These are phyloP conservation scores for Oreochromis mossambicus DNA, from an alignment of 2,797 vertebrate genomes.

Conservation along the genomic window DNA sequence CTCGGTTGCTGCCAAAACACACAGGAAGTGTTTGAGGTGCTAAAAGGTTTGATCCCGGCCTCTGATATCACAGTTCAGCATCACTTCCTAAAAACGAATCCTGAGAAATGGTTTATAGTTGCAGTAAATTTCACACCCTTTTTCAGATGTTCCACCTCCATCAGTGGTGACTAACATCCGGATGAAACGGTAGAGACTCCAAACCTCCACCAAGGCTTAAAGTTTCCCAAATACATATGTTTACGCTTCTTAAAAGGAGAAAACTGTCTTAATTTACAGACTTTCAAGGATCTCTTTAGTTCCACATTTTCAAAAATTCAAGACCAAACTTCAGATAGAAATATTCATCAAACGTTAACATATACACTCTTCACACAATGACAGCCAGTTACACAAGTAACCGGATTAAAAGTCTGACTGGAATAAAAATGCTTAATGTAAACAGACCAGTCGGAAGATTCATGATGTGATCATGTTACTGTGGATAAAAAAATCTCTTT, in stretches of 20 bases:
- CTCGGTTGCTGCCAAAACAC: constrained; percentile 26
- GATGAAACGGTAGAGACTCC: neutral
- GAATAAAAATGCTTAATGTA: neutral
- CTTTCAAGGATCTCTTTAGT: rapidly evolving
- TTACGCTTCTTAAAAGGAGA: neutral
- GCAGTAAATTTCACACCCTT: neutral
- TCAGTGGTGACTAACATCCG: neutral
- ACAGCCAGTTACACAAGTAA: neutral
- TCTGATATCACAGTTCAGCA: neutral
- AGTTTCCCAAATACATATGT: neutral
- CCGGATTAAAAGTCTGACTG: neutral
- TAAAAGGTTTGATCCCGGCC: neutral
- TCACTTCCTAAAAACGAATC: neutral
- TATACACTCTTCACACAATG: neutral
- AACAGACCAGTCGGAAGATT: neutral
- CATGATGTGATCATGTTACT: neutral
- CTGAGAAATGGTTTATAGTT: rapidly evolving
- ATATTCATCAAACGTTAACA: rapidly evolving
- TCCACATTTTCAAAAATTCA: neutral
- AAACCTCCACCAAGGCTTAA: neutral
- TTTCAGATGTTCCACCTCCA: rapidly evolving
- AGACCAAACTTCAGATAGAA: neutral
- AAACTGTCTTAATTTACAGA: neutral
- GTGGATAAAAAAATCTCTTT: rapidly evolving
- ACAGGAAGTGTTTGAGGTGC: neutral